Evolutionary conservation across 2,888 invertebrate species (phyloP).

Genomic region (Eupithecia subfuscata): DNA sequence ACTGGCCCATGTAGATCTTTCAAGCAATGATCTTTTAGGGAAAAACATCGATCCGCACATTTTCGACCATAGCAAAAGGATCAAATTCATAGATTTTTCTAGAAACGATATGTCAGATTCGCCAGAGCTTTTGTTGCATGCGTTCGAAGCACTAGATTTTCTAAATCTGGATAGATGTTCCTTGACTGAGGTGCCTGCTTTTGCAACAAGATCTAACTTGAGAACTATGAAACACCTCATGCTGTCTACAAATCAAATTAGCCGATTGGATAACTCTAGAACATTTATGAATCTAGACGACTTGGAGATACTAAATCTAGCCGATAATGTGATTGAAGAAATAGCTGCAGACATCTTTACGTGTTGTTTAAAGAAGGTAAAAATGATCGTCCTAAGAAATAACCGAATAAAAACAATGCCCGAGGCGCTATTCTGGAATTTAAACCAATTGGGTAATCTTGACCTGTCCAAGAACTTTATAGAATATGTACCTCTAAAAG

Average conservation of each 20-base stretch:
- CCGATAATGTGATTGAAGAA: conserved; percentile 59
- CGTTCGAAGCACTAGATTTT: conserved; percentile 52
- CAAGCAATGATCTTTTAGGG: conserved; percentile 58
- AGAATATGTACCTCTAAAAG: conserved; percentile 60
- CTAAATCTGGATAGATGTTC: conserved; percentile 60
- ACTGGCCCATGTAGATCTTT: conserved; percentile 58
- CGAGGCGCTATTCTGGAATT: conserved; percentile 60
- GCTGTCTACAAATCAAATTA: conserved; percentile 65
- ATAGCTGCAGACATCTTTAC: conserved; percentile 60
- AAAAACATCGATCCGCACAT: conserved; percentile 52
- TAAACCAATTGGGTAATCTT: conserved; percentile 58
- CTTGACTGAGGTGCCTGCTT: conserved; percentile 62
- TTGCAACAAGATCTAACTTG: conserved; percentile 58
- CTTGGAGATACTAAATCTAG: conserved; percentile 64
- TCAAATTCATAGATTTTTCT: conserved; percentile 61
- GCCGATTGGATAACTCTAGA: conserved; percentile 47
- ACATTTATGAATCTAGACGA: conserved; percentile 58
- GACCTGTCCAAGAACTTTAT: conserved; percentile 68
- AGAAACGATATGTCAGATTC: conserved; percentile 61
- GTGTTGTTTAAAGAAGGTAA: conserved; percentile 55
- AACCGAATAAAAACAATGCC: conserved; percentile 64
- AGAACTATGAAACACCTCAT: conserved; percentile 62
- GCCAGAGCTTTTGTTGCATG: conserved; percentile 52
- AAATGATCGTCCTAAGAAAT: conserved; percentile 58
- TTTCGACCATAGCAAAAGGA: conserved; percentile 53